phyloP scores from a whole-genome alignment of 2,797 vertebrate species.

The Xiphophorus birchmanni region DNA sequence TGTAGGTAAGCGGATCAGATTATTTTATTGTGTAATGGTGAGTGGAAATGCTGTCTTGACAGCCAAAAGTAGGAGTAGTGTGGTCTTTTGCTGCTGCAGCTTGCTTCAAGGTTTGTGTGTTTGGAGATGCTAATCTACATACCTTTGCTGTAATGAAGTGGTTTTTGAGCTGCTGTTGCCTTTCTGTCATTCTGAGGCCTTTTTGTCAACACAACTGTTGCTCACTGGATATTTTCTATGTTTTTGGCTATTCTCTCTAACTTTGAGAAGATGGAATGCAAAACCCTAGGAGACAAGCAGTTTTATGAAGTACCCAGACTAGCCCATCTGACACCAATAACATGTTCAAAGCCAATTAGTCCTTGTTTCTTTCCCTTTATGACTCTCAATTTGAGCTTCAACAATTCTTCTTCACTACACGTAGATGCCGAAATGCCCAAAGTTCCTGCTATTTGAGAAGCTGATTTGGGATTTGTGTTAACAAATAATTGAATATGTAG shows the following conservation, averaged over 20 bases:
- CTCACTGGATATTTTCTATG: not conserved
- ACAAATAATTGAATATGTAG: not conserved
- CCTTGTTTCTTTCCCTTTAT: not conserved
- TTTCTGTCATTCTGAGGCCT: not conserved
- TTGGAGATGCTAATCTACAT: not conserved
- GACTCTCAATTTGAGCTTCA: not conserved
- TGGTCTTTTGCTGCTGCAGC: not conserved
- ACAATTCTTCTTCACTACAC: not conserved
- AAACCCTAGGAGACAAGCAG: not conserved
- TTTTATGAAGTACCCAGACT: not conserved
- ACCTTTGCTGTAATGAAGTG: not conserved
- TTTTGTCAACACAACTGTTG: not conserved
- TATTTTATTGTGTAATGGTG: constrained; percentile 55
- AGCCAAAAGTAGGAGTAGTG: not conserved
- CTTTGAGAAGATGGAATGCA: not conserved
- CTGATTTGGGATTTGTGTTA: not conserved
- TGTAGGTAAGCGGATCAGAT: constrained; percentile 56
- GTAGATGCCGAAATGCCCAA: not conserved
- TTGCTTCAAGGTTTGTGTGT: not conserved
- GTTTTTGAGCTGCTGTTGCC: not conserved
- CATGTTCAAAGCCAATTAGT: not conserved
- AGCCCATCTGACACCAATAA: not conserved
- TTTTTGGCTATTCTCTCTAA: not conserved
- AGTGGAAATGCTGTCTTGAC: constrained; percentile 46
- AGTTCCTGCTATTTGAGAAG: not conserved